phyloP scores from a whole-genome alignment of 2,888 invertebrate species.

The Globia sparganii region DNA sequence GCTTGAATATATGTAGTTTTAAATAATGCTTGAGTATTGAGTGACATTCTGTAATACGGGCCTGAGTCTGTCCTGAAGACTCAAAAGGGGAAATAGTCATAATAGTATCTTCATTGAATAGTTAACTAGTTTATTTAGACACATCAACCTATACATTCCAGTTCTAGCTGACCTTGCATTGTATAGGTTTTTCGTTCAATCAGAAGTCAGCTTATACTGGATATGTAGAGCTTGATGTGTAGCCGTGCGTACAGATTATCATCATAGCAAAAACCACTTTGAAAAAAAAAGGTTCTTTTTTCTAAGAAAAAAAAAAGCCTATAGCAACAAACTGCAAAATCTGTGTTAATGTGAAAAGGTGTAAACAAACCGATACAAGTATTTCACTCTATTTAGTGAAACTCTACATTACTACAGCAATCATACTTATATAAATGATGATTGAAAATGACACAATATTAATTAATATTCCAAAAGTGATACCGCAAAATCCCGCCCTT shows the following conservation, averaged over 20 bases:
- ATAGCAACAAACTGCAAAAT: background rate
- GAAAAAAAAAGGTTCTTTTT: background rate
- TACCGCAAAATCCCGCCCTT: slow-evolving; percentile 26
- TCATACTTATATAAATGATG: slow-evolving; percentile 3
- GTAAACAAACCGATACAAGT: background rate
- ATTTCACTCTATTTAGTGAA: slow-evolving; percentile 1
- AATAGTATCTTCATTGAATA: background rate
- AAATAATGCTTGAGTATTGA: no score
- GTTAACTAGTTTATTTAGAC: no score
- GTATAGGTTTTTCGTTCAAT: no score
- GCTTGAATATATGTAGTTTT: no score
- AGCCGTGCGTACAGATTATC: background rate
- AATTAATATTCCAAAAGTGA: background rate
- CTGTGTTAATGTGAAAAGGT: background rate
- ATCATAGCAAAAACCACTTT: background rate
- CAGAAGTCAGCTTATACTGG: no score
- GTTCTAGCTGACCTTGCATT: no score
- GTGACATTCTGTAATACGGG: no score
- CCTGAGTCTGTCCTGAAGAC: no score
- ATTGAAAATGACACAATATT: background rate
- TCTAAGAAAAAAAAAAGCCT: background rate
- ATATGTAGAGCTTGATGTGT: no score
- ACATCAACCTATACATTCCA: no score
- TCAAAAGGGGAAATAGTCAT: background rate
- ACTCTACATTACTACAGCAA: background rate